Percentiles rank a stretch among this genome's conserved stretches.
phyloP scores from a whole-genome alignment of 2,797 vertebrate genomes.

The Gambelia wislizenii region DNA sequence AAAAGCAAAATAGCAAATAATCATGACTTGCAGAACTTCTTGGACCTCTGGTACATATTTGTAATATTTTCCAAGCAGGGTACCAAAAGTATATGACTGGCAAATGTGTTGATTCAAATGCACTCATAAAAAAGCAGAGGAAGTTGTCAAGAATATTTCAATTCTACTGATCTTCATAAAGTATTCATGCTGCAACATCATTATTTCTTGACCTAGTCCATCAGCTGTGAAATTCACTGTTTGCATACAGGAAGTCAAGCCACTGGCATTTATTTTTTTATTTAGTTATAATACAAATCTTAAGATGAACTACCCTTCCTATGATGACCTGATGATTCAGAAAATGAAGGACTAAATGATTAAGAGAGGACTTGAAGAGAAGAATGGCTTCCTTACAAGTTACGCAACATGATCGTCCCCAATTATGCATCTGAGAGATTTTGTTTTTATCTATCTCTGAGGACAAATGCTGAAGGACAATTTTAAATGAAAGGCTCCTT shows the following conservation, averaged over 20 bases:
- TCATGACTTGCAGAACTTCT: not conserved
- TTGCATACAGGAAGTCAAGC: slow-evolving; percentile 40
- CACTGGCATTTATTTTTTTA: slow-evolving; percentile 28
- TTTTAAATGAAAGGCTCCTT: slow-evolving; percentile 38
- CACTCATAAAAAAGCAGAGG: not conserved
- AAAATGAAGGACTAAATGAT: slow-evolving; percentile 37
- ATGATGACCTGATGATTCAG: not conserved
- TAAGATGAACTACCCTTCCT: not conserved
- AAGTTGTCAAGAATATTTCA: slow-evolving; percentile 29
- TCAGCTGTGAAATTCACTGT: slow-evolving; percentile 33
- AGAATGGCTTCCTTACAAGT: slow-evolving; percentile 20
- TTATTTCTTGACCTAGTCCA: slow-evolving; percentile 18
- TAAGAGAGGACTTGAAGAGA: slow-evolving; percentile 10
- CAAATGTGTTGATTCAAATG: slow-evolving; percentile 6
- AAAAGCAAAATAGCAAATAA: not conserved
- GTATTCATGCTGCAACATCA: not conserved
- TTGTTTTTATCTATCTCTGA: not conserved
- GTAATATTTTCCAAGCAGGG: not conserved
- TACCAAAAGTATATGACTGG: not conserved
- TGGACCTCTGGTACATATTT: not conserved
- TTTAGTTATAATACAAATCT: slow-evolving; percentile 32
- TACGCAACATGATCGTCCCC: not conserved
- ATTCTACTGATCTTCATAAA: not conserved
- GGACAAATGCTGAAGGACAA: not conserved
- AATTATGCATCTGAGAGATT: not conserved